Evolutionary conservation across 2,113 vertebrate genomes (phyloP).

Genomic region (Oriolus oriolus): DNA sequence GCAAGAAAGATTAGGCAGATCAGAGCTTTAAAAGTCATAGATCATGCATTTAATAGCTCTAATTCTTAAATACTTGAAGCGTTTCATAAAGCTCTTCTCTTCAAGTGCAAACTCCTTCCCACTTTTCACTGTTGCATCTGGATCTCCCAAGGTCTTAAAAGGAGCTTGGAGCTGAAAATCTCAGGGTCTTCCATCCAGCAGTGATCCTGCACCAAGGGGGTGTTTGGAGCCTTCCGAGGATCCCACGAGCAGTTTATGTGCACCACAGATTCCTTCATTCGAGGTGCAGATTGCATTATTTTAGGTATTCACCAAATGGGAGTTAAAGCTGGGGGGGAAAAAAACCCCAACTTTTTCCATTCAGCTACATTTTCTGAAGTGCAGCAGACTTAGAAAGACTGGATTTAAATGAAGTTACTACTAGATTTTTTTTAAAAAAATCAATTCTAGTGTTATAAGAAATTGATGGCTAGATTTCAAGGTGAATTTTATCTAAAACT

Average conservation of each 20-base stretch:
- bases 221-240: background rate
- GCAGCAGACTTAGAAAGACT: background rate
- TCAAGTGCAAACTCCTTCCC: slow-evolving; percentile 4
- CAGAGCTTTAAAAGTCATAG: slow-evolving; percentile 31
- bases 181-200: background rate
- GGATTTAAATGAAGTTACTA: slow-evolving; percentile 32
- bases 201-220: background rate
- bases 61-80: slow-evolving; percentile 38
- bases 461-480: slow-evolving; percentile 53
- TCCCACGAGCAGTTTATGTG: background rate
- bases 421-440: background rate
- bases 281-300: background rate
- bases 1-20: slow-evolving; percentile 48
- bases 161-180: background rate
- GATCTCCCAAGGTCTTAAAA: background rate
- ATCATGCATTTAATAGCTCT: slow-evolving; percentile 43
- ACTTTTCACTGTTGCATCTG: background rate
- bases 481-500: slow-evolving; percentile 48
- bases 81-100: slow-evolving; percentile 7
- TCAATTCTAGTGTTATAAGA: slow-evolving; percentile 33
- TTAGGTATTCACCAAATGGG: background rate
- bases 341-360: background rate
- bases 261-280: background rate
- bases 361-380: background rate
- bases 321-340: background rate